A percentile compares a stretch with the other conserved stretches of the same genome.
Conservation (phyloP, 1,140 invertebrate genomes). For the Conopomorpha cramerella region DNA sequence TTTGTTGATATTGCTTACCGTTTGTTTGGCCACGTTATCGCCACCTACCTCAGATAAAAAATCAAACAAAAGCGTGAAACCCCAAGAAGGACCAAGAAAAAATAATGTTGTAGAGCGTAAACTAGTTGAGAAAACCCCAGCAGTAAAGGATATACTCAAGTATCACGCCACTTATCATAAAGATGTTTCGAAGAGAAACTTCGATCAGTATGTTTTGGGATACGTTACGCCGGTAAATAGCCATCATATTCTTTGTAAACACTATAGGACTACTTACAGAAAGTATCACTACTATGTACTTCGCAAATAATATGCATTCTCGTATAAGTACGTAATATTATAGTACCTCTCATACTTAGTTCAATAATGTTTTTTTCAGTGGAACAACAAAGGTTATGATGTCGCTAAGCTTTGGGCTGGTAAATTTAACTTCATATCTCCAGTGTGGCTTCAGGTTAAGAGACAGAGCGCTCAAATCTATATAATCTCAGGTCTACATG, state of each 20-base stretch:
- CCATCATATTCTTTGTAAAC: not conserved
- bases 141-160: constrained; percentile 73
- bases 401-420: constrained; percentile 86
- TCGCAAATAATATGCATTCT: too few species aligned
- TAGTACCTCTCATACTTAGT: too few species aligned
- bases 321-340: too few species aligned
- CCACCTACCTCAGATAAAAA: constrained; percentile 55
- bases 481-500: constrained; percentile 72
- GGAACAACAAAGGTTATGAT: constrained; percentile 95
- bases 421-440: constrained; percentile 91
- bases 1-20: constrained; percentile 24
- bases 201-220: constrained; percentile 76
- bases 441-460: constrained; percentile 91
- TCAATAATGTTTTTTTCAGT: constrained; percentile 66
- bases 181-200: constrained; percentile 67
- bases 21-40: constrained; percentile 52
- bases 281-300: too few species aligned
- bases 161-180: constrained; percentile 76
- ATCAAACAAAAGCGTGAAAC: constrained; percentile 45
- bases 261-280: not conserved
- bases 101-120: constrained; percentile 71
- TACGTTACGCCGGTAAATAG: constrained; percentile 85
- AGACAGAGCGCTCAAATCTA: constrained; percentile 64
- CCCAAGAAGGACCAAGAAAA: constrained; percentile 66
- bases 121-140: constrained; percentile 68